Conservation (phyloP, 1,140 invertebrate species). For the Watersipora subatra region DNA sequence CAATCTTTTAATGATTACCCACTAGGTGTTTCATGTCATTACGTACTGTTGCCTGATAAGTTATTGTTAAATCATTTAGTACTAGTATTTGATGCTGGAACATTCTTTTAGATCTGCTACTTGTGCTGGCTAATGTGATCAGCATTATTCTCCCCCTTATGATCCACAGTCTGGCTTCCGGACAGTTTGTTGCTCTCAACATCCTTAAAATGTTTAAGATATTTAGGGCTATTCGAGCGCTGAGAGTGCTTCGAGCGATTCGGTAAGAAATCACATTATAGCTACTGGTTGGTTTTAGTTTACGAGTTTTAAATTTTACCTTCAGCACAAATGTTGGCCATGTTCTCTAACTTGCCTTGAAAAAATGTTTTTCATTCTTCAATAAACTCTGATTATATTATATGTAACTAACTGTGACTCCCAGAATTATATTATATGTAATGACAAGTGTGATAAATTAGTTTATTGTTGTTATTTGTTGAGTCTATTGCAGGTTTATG, state of each 20-base stretch:
- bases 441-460: no score
- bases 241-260: conserved; percentile 23
- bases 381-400: not conserved
- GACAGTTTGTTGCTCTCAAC: conserved; percentile 4
- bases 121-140: conserved; percentile 20
- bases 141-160: conserved; percentile 16
- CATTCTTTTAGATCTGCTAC: conserved; percentile 19
- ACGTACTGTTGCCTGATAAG: no score
- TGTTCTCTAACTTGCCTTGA: not conserved
- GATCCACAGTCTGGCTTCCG: conserved; percentile 11
- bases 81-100: no score
- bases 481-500: conserved; percentile 17
- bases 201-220: conserved; percentile 17
- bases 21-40: no score
- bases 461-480: no score
- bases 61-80: no score
- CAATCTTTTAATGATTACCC: no score
- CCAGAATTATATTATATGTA: not conserved
- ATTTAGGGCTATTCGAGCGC: conserved; percentile 19
- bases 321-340: not conserved
- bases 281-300: not conserved
- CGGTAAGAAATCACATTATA: conserved; percentile 9
- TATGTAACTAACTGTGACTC: not conserved
- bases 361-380: not conserved
- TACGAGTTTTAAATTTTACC: not conserved